These are phyloP conservation scores for Cyrtorhinus lividipennis DNA, from an alignment of 1,140 invertebrate species.

Conservation along the genomic window DNA sequence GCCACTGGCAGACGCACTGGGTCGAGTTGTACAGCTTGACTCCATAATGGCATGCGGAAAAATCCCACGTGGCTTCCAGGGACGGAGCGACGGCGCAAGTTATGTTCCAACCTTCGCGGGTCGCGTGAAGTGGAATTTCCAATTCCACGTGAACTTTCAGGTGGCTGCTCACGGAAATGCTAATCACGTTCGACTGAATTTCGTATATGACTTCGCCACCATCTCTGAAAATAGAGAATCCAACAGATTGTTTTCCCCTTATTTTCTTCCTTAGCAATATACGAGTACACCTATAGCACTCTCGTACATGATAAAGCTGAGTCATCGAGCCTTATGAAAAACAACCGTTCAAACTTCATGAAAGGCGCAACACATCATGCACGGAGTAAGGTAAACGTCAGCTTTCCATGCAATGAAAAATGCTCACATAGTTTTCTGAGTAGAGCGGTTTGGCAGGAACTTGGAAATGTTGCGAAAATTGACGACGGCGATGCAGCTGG, in stretches of 20 bases:
- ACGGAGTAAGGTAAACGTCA: no score
- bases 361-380: not conserved
- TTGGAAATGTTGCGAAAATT: conserved; percentile 22
- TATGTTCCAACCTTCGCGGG: conserved; percentile 19
- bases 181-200: conserved; percentile 37
- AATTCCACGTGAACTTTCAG: conserved; percentile 15
- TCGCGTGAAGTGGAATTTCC: not conserved
- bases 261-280: not conserved
- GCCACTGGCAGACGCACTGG: conserved; percentile 19
- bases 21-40: conserved; percentile 5
- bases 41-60: conserved; percentile 14
- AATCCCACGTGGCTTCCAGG: conserved; percentile 17
- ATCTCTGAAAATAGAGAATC: conserved; percentile 15
- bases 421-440: conserved; percentile 15
- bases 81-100: conserved; percentile 13
- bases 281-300: no score
- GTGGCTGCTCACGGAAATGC: conserved; percentile 13
- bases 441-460: conserved; percentile 20
- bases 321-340: no score
- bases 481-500: conserved; percentile 16
- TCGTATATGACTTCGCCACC: conserved; percentile 47
- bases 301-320: no score
- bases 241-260: not conserved
- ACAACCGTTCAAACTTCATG: not conserved
- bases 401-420: not conserved